Evolutionary conservation across 2,797 vertebrate species (phyloP).

Genomic region (Poecilia picta): DNA sequence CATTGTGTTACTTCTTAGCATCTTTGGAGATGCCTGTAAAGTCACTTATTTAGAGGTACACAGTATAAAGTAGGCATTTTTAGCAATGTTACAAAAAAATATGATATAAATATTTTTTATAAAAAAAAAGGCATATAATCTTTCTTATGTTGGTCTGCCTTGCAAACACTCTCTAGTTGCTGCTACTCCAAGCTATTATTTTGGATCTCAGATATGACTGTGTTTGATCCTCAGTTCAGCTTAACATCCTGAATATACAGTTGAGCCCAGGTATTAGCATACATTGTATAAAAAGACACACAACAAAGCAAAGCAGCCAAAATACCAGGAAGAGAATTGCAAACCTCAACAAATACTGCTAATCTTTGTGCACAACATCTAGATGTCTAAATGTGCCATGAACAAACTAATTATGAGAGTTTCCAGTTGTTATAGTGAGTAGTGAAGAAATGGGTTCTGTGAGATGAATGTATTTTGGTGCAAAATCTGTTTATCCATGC

Average conservation of each 20-base stretch:
- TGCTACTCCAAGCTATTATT: background rate
- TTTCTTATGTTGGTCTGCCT: background rate
- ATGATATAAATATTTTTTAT: background rate
- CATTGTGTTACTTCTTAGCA: constrained; percentile 28
- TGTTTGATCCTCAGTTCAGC: too few species aligned
- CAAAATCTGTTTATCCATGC: background rate
- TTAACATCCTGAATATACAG: background rate
- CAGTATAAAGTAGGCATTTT: background rate
- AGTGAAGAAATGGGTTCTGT: background rate
- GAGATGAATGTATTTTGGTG: background rate
- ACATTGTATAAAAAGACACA: background rate
- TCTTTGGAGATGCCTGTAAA: constrained; percentile 1
- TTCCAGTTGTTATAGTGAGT: background rate
- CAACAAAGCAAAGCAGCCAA: background rate
- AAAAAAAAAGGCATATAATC: too few species aligned
- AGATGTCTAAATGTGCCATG: background rate
- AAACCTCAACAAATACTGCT: background rate
- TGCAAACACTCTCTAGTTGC: background rate
- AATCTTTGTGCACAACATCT: background rate
- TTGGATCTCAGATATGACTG: background rate
- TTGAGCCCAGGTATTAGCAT: background rate
- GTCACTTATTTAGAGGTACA: background rate
- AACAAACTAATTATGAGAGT: background rate
- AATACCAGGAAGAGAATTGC: background rate
- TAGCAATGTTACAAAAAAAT: background rate